Evolutionary conservation across 2,113 vertebrate genomes (phyloP).

Genomic region (Fulica atra): DNA sequence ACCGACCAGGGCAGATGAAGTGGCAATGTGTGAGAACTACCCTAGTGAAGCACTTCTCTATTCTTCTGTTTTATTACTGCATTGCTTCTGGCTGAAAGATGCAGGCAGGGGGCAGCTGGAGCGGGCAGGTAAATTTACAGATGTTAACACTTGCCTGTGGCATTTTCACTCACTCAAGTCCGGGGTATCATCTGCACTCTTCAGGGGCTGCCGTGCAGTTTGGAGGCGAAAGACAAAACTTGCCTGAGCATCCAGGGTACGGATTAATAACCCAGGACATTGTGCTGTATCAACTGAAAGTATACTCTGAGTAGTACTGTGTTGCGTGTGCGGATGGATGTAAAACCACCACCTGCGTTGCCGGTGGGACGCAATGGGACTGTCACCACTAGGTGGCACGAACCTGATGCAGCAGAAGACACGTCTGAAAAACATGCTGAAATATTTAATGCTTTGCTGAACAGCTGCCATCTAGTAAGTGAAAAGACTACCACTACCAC

Average conservation of each 20-base stretch:
- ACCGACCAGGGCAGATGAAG: not conserved
- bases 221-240: not conserved
- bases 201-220: not conserved
- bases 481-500: not conserved
- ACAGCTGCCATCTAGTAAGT: not conserved
- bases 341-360: not conserved
- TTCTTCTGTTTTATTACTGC: not conserved
- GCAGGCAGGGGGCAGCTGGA: not conserved
- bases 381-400: slow-evolving; percentile 77
- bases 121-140: not conserved
- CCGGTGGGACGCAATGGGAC: not conserved
- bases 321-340: not conserved
- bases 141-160: not conserved
- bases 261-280: not conserved
- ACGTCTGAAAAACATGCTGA: not conserved
- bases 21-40: not conserved
- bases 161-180: not conserved
- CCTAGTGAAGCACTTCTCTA: not conserved
- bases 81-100: not conserved
- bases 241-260: not conserved
- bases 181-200: not conserved
- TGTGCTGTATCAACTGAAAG: not conserved
- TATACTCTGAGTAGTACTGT: not conserved
- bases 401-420: slow-evolving; percentile 66
- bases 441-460: not conserved